Percentiles rank a stretch among this genome's conserved stretches.
Evolutionary conservation across 2,888 invertebrate species (phyloP).

Genomic region (Cetonia aurata): DNA sequence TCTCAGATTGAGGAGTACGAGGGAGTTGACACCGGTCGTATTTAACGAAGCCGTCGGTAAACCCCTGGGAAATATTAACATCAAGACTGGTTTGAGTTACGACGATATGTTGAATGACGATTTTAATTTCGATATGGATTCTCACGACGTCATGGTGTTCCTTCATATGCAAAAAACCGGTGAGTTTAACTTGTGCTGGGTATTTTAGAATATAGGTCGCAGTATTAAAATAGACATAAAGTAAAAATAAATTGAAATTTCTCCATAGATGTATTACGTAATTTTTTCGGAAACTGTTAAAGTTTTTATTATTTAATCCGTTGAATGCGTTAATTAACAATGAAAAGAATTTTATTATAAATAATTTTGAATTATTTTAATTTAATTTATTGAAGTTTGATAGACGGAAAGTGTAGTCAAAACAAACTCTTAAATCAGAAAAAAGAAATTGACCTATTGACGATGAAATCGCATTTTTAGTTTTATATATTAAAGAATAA

Average conservation of each 20-base stretch:
- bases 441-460: conserved; percentile 20
- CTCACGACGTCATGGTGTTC: conserved; percentile 97
- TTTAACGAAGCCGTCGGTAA: conserved; percentile 61
- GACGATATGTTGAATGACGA: conserved; percentile 89
- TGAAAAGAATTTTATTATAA: background rate
- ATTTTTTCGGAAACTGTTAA: background rate
- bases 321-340: too few species aligned
- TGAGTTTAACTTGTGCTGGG: conserved; percentile 52
- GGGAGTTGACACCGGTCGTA: conserved; percentile 65
- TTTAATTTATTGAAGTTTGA: background rate
- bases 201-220: background rate
- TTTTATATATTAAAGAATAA: background rate
- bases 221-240: too few species aligned
- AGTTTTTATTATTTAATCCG: too few species aligned
- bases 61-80: conserved; percentile 61
- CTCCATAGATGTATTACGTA: background rate
- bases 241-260: too few species aligned
- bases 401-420: background rate
- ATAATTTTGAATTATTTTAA: too few species aligned
- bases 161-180: conserved; percentile 99
- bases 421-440: background rate
- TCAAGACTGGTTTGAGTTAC: conserved; percentile 82
- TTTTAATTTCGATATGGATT: conserved; percentile 90
- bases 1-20: conserved; percentile 75
- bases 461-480: background rate